These are phyloP conservation scores for Tenebrosternarchus preto DNA, from an alignment of 2,113 vertebrate species.

Conservation along the genomic window DNA sequence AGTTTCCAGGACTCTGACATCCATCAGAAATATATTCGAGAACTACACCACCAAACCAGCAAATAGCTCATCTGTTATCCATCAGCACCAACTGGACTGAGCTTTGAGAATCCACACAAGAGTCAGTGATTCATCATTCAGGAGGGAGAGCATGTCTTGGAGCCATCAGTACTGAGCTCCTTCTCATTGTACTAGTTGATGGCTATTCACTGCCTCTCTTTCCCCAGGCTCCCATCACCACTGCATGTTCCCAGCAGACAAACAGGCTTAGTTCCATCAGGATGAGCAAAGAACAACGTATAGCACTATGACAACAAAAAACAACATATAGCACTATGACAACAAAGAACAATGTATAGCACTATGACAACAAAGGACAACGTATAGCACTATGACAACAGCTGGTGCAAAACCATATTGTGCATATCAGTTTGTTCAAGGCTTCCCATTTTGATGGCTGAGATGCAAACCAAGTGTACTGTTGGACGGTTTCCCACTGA, in stretches of 20 bases:
- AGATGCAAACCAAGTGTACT: no score
- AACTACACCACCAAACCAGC: not conserved
- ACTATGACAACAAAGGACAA: no score
- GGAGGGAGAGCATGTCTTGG: no score
- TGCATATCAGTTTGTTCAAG: no score
- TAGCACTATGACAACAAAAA: not conserved
- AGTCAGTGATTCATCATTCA: slow-evolving; percentile 12
- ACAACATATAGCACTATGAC: not conserved
- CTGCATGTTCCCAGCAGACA: not conserved
- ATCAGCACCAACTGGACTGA: not conserved
- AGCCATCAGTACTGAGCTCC: no score
- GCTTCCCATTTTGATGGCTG: no score
- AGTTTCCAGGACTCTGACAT: not conserved
- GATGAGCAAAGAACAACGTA: no score
- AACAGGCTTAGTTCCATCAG: not conserved
- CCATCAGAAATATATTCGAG: not conserved
- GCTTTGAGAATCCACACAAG: not conserved
- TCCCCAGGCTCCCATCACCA: not conserved
- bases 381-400: not conserved
- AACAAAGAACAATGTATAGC: no score
- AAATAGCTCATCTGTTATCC: not conserved
- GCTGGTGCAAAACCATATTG: not conserved
- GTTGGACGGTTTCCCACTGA: not conserved
- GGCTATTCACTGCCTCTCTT: not conserved
- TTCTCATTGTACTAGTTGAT: not conserved